Percentiles rank a stretch among this genome's conserved stretches.
phyloP scores from a whole-genome alignment of 35 echinoderm and acorn worm genomes.

The Heliocidaris erythrogramma region DNA sequence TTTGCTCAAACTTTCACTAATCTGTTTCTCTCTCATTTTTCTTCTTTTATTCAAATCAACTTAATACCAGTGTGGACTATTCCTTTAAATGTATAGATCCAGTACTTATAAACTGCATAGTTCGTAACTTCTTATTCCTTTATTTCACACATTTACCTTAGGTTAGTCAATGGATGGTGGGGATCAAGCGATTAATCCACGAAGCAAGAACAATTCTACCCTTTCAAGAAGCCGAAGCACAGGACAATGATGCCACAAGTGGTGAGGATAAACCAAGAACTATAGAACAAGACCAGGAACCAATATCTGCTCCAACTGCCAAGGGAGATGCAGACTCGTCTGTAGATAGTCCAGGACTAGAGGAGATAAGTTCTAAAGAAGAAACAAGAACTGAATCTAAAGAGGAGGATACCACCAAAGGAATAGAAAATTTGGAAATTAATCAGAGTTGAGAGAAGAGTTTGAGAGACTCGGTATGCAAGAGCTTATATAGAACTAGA shows the following conservation, averaged over 20 bases:
- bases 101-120: background rate
- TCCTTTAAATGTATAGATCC: background rate
- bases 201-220: conserved; percentile 20
- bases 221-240: background rate
- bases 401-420: background rate
- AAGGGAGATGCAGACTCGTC: background rate
- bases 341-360: background rate
- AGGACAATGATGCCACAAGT: background rate
- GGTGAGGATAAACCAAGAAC: background rate
- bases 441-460: background rate
- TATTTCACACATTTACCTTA: background rate
- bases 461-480: background rate
- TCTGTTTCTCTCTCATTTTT: too few relatives aligned
- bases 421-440: background rate
- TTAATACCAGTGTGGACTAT: too few relatives aligned
- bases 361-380: background rate
- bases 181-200: conserved; percentile 10
- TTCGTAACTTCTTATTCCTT: background rate
- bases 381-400: background rate
- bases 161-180: conserved; percentile 29
- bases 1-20: too few relatives aligned
- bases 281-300: background rate
- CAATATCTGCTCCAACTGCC: background rate
- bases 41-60: too few relatives aligned
- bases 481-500: background rate